Base-by-base conservation (phyloP, 2,888 invertebrate genomes). In the Cephus sareptanus region DNA sequence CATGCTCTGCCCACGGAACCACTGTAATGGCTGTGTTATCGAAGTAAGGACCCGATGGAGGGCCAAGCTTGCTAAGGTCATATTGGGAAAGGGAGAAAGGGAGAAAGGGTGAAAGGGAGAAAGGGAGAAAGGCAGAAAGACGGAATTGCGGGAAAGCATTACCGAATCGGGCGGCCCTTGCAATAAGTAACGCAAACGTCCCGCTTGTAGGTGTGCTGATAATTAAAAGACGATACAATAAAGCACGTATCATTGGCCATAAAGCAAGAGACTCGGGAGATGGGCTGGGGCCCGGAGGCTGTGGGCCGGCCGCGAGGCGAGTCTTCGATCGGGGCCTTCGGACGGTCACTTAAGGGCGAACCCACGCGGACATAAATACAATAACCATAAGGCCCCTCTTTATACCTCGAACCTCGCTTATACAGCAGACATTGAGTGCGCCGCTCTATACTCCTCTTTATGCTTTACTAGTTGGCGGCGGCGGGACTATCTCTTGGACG, bases 181-280 rank as follows among this genome's bases (percentile, higher is more conserved):
- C 90, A 89, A 90, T 90, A 91, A 90, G 90, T 91, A 90, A 90
- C 89, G 86, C 90, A 90, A 89, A 90, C 88, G 87, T 88, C 88
- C 76, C 86, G 88, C 91, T 90, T 91, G 91, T 91, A 90, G 90
- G 90, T 90, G 90, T 87, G 87, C 91, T 91, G 91, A 91, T 91
- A 91, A 91, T 91, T 91, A 91, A 91, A 91, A 91, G 90, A 88
- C 91, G 91, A 91, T 90, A 90, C 91, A 91, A 91, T 91, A 91
- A 91, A 91, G 86, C 88, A 84, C 90, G 86, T 91, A 91, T 91
- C 91, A 88, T 87, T 85, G 89, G 88, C 90, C 90, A 89, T 91
- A 91, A 91, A 91, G 89, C 91, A 91, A 83, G 79, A 81, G 79
- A 78, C 78, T 31, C 70, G 4, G 70, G 76, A 77, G 35, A 35